A percentile compares a stretch with the other conserved stretches of the same genome.
Conservation (phyloP, 2,888 invertebrate species). For the Ormyrus thymus region DNA sequence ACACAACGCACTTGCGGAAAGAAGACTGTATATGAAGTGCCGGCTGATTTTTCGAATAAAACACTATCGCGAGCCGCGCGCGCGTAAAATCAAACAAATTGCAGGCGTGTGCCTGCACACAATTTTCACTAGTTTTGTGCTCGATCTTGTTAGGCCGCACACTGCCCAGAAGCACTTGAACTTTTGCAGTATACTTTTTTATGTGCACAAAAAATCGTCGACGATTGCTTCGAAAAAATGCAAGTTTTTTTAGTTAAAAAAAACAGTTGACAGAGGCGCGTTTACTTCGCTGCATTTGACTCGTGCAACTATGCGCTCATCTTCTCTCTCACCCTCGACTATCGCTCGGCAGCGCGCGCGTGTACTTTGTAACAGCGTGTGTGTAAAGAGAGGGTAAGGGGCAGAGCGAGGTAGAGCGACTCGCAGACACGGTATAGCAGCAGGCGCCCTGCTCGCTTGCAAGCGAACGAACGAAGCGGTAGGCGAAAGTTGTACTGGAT, state of each 20-base stretch:
- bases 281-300: too few relatives aligned
- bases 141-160: too few relatives aligned
- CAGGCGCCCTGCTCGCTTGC: constrained; percentile 50
- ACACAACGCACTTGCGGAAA: too few relatives aligned
- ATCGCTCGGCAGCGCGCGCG: background rate
- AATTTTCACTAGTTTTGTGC: too few relatives aligned
- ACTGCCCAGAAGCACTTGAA: too few relatives aligned
- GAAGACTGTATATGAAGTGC: too few relatives aligned
- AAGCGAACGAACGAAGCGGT: constrained; percentile 36
- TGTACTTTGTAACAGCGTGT: background rate
- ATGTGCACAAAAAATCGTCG: too few relatives aligned
- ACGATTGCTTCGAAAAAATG: too few relatives aligned
- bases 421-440: background rate
- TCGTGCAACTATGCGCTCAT: too few relatives aligned
- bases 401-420: background rate
- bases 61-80: constrained; percentile 15
- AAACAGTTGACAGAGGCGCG: too few relatives aligned
- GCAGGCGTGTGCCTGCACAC: background rate
- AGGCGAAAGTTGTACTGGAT: constrained; percentile 62
- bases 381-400: background rate
- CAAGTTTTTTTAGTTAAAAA: too few relatives aligned
- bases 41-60: constrained; percentile 17
- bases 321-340: background rate
- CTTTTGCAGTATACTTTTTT: too few relatives aligned
- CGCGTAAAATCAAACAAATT: background rate